Percentiles rank a stretch among this genome's conserved stretches.
These are phyloP conservation scores for Campoplex nolae DNA, from an alignment of 2,888 invertebrate species.

Conservation along the genomic window DNA sequence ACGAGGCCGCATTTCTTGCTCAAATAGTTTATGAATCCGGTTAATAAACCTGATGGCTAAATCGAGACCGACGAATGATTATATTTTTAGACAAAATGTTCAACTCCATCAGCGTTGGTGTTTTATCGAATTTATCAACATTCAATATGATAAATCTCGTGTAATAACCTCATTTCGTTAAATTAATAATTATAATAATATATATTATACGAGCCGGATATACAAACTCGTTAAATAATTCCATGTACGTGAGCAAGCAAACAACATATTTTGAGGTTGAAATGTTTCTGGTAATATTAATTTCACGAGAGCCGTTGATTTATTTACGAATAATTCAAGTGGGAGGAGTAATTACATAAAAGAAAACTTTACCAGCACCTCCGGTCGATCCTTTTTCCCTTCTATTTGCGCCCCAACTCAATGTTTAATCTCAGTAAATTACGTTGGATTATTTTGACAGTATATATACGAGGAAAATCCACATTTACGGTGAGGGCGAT, in stretches of 20 bases:
- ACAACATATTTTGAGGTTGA: background rate
- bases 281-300: slow-evolving; percentile 1
- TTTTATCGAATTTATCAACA: background rate
- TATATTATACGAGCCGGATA: background rate
- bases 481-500: slow-evolving; percentile 3
- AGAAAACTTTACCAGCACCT: slow-evolving; percentile 12
- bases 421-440: slow-evolving; percentile 32
- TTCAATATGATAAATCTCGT: background rate
- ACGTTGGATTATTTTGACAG: slow-evolving; percentile 31
- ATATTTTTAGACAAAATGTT: background rate
- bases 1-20: background rate
- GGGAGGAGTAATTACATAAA: background rate
- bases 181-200: background rate
- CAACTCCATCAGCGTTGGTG: background rate
- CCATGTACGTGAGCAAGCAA: background rate
- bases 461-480: slow-evolving; percentile 30
- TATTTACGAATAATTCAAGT: slow-evolving; percentile 19
- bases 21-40: background rate
- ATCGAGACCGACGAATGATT: background rate
- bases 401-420: slow-evolving; percentile 6
- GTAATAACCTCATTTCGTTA: background rate
- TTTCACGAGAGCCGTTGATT: background rate
- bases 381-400: background rate
- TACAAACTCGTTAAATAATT: slow-evolving; percentile 5
- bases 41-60: background rate